Evolutionary conservation across 1,140 invertebrate genomes (phyloP).

Genomic region (Panagrolaimus sp.): DNA sequence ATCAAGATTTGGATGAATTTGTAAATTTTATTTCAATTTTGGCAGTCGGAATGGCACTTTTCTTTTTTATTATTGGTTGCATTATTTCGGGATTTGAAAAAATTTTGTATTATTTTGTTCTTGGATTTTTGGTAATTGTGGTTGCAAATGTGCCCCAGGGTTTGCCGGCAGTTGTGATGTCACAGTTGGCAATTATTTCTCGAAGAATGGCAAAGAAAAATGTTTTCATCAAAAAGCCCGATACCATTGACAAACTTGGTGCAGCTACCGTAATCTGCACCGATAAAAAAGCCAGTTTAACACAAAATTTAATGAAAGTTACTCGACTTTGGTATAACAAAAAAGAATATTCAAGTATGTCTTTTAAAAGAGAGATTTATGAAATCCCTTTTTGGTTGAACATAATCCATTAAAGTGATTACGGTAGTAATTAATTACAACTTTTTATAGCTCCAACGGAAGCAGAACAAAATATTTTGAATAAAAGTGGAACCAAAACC

Average conservation of each 20-base stretch:
- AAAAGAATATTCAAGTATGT: conserved; percentile 14
- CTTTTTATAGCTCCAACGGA: too few species aligned
- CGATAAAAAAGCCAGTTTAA: conserved; percentile 96
- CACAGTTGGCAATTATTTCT: conserved; percentile 90
- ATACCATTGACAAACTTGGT: conserved; percentile 90
- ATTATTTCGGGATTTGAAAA: conserved; percentile 42
- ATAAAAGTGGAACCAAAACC: conserved; percentile 20
- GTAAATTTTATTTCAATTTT: conserved; percentile 45
- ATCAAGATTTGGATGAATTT: conserved; percentile 35
- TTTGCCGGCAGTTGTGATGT: conserved; percentile 93
- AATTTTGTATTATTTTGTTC: conserved; percentile 43
- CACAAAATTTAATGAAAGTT: conserved; percentile 96
- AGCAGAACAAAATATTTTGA: conserved; percentile 17
- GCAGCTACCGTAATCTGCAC: conserved; percentile 96
- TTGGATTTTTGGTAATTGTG: conserved; percentile 48
- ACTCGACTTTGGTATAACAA: conserved; percentile 65
- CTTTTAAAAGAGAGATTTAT: not conserved
- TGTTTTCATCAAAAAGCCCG: conserved; percentile 92
- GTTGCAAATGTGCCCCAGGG: conserved; percentile 48
- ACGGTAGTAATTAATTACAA: too few species aligned
- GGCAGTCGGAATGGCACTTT: conserved; percentile 41
- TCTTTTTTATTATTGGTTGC: conserved; percentile 40
- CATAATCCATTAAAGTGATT: too few species aligned
- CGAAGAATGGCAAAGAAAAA: conserved; percentile 96
- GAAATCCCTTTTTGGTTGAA: too few species aligned